Evolutionary conservation across 2,113 vertebrate genomes (phyloP).

Genomic region (Tretioscincus oriximinensis): DNA sequence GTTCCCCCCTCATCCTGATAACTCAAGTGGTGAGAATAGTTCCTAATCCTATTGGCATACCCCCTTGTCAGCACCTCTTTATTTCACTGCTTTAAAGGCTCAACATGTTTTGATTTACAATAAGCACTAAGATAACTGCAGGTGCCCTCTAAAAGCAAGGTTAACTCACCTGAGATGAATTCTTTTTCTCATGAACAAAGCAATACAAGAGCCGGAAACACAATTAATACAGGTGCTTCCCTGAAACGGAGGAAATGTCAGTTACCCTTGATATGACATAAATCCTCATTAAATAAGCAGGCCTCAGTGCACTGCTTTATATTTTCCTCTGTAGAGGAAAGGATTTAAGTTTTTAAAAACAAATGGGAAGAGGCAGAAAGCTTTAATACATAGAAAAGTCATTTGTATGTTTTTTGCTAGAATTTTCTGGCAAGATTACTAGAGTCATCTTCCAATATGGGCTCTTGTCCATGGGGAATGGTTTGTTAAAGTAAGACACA

Average conservation of each 20-base stretch:
- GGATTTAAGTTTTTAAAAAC: slow-evolving; percentile 63
- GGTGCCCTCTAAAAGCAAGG: slow-evolving; percentile 82
- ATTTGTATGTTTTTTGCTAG: slow-evolving; percentile 32
- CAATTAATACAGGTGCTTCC: slow-evolving; percentile 83
- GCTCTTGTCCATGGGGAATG: slow-evolving; percentile 28
- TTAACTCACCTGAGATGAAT: slow-evolving; percentile 84
- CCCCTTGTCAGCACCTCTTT: slow-evolving; percentile 82
- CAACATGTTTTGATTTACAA: slow-evolving; percentile 83
- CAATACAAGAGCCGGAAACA: slow-evolving; percentile 74
- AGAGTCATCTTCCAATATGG: slow-evolving; percentile 33
- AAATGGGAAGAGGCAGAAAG: slow-evolving; percentile 46
- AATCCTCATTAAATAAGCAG: slow-evolving; percentile 66
- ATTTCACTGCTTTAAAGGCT: slow-evolving; percentile 79
- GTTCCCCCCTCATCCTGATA: slow-evolving; percentile 65
- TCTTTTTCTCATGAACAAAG: slow-evolving; percentile 80
- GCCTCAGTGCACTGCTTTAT: slow-evolving; percentile 63
- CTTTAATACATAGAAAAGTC: slow-evolving; percentile 47
- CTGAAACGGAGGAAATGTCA: slow-evolving; percentile 70
- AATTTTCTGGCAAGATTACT: slow-evolving; percentile 36
- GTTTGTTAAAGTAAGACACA: background rate
- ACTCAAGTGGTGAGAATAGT: slow-evolving; percentile 76
- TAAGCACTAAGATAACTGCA: slow-evolving; percentile 76
- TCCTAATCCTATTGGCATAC: slow-evolving; percentile 78
- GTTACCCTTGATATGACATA: slow-evolving; percentile 69
- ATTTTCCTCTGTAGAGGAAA: slow-evolving; percentile 59